Percentiles rank a stretch among this genome's conserved stretches.
phyloP scores from a whole-genome alignment of 1,140 invertebrate species.

The Rhyzopertha dominica region DNA sequence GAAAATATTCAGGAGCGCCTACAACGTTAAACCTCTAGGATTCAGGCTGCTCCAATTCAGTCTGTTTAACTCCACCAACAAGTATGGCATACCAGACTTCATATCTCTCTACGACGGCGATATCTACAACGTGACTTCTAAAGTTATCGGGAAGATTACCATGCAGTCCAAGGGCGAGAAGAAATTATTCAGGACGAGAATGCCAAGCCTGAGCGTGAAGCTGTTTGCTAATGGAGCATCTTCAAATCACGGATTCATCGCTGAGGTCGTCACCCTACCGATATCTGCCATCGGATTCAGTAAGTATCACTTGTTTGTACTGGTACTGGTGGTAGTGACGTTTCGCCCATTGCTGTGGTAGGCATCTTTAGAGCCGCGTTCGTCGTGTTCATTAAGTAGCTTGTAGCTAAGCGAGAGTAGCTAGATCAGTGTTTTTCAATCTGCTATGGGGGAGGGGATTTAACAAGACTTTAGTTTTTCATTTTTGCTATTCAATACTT shows the following conservation, averaged over 20 bases:
- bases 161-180: conserved; percentile 66
- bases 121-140: conserved; percentile 80
- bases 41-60: conserved; percentile 90
- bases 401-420: too few species aligned
- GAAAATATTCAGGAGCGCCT: conserved; percentile 89
- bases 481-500: too few species aligned
- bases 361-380: too few species aligned
- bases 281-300: conserved; percentile 84
- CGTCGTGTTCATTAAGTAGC: too few species aligned
- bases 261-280: conserved; percentile 92
- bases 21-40: conserved; percentile 78
- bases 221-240: conserved; percentile 93
- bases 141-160: conserved; percentile 65
- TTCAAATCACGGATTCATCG: conserved; percentile 92
- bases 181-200: conserved; percentile 67
- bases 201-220: conserved; percentile 82
- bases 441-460: too few species aligned
- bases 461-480: too few species aligned
- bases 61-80: conserved; percentile 82
- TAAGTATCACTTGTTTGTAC: conserved; percentile 50
- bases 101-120: conserved; percentile 89
- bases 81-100: conserved; percentile 74
- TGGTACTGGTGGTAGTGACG: too few species aligned
- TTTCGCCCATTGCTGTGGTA: too few species aligned
- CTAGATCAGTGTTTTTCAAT: too few species aligned